A percentile compares a stretch with the other conserved stretches of the same genome.
phyloP scores from a whole-genome alignment of 2,797 vertebrate genomes.

The Diceros bicornis region DNA sequence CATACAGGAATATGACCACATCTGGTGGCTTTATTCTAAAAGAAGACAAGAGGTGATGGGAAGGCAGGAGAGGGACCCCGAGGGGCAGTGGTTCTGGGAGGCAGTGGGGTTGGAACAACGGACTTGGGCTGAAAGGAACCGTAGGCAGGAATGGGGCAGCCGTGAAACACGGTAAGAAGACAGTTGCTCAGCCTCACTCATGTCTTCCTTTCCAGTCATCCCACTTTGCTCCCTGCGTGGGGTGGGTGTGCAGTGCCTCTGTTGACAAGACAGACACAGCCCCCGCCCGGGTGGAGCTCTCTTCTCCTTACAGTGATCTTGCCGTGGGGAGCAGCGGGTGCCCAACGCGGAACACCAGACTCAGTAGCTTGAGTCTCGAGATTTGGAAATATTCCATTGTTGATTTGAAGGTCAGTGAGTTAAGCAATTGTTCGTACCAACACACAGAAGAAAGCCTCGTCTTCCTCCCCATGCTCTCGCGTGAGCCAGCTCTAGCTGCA shows the following conservation, averaged over 20 bases:
- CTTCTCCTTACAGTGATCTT: accelerated
- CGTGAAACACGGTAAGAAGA: neutral
- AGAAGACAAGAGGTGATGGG: neutral
- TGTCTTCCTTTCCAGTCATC: neutral
- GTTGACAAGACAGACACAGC: neutral
- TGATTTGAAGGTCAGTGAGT: neutral
- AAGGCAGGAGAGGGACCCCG: neutral
- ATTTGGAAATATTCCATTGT: too few relatives aligned
- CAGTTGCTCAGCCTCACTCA: neutral
- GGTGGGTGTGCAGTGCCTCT: neutral
- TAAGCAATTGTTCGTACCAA: neutral
- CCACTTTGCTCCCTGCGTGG: neutral
- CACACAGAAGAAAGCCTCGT: neutral
- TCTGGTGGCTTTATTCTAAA: neutral
- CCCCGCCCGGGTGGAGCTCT: neutral
- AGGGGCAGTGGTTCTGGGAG: neutral
- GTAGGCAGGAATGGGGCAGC: neutral
- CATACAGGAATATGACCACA: neutral
- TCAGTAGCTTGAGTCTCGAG: neutral
- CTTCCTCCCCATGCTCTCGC: neutral
- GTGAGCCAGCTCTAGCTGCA: neutral
- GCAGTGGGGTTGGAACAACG: neutral
- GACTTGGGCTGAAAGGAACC: neutral
- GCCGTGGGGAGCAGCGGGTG: too few relatives aligned
- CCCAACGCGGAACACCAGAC: neutral